Evolutionary conservation across 2,888 invertebrate genomes (phyloP).

Genomic region (Dendrolimus houi): DNA sequence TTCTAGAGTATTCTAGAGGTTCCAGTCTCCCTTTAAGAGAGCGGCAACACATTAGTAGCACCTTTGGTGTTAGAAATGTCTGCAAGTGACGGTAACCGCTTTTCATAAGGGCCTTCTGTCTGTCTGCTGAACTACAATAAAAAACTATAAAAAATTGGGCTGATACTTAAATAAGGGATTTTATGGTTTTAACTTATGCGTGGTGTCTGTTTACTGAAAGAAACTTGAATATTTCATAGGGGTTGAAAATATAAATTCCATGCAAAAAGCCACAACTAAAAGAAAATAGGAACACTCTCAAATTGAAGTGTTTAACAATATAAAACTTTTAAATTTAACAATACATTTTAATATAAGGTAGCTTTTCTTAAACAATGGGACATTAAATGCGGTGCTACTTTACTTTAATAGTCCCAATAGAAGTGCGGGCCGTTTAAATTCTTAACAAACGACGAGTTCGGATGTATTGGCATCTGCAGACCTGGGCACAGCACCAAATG

Average conservation of each 20-base stretch:
- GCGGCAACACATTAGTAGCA: background rate
- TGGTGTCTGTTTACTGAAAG: no score
- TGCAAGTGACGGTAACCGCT: background rate
- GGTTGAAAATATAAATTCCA: no score
- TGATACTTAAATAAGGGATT: no score
- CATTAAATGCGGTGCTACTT: background rate
- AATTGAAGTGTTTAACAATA: no score
- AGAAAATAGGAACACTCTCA: no score
- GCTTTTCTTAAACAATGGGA: background rate
- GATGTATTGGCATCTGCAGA: background rate
- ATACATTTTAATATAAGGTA: background rate
- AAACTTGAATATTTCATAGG: no score
- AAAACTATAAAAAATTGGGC: background rate
- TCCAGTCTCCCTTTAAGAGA: background rate
- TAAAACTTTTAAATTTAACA: background rate
- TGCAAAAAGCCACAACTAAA: no score
- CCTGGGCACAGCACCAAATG: conserved; percentile 39
- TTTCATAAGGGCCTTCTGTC: background rate
- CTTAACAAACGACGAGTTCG: background rate
- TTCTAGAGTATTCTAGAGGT: no score
- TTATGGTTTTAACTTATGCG: no score
- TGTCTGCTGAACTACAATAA: background rate
- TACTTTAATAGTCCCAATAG: background rate
- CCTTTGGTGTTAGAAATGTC: background rate
- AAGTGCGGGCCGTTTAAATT: background rate